phyloP scores from a whole-genome alignment of 1,140 invertebrate genomes.

The Brachionus asplanchnoidis region DNA sequence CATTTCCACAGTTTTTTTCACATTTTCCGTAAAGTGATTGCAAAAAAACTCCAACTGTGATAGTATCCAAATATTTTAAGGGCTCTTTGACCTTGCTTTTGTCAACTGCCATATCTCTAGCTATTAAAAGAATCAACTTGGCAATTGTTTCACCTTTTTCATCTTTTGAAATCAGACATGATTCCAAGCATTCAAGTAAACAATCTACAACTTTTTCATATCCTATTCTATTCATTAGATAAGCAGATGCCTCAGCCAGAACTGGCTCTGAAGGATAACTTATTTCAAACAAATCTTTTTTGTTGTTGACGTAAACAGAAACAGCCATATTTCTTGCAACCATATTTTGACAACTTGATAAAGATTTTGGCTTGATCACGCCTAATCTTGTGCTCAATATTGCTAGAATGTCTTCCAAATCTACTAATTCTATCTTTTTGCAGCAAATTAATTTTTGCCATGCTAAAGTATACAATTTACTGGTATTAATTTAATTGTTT shows the following conservation, averaged over 20 bases:
- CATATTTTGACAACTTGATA: neutral
- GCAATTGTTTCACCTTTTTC: slow-evolving; percentile 11
- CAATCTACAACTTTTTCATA: neutral
- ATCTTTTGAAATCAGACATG: neutral
- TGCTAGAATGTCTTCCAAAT: neutral
- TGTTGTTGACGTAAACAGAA: neutral
- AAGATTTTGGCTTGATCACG: neutral
- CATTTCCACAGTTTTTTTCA: no score
- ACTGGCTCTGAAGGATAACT: neutral
- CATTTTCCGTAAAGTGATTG: no score
- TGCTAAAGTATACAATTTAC: neutral
- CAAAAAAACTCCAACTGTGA: no score
- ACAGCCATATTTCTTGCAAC: neutral
- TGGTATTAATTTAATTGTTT: neutral
- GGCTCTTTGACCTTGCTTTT: neutral
- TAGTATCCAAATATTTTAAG: no score
- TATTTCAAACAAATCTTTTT: neutral
- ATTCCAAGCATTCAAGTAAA: neutral
- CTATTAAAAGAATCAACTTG: neutral
- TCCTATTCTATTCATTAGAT: neutral
- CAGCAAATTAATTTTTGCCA: neutral
- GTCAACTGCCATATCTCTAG: neutral
- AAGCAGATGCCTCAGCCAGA: neutral
- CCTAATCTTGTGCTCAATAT: neutral
- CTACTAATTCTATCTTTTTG: neutral